These are phyloP conservation scores for Pandemis cinnamomeana DNA, from an alignment of 2,888 invertebrate species.

Conservation along the genomic window DNA sequence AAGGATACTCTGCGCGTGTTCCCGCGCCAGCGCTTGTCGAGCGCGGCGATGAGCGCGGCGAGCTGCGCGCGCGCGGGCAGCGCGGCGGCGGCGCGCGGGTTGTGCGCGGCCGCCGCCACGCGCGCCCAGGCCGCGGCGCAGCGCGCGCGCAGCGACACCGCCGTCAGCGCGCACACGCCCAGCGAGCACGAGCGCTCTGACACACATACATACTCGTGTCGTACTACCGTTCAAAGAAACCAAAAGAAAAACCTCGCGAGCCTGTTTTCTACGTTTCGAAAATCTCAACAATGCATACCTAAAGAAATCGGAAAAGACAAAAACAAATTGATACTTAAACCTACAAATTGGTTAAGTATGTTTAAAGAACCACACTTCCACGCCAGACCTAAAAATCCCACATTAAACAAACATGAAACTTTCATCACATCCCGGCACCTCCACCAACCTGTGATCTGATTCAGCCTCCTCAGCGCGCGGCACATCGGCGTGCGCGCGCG, in stretches of 20 bases:
- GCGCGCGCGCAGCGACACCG: conserved; percentile 90
- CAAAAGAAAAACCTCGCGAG: too few relatives aligned
- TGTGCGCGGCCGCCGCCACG: conserved; percentile 94
- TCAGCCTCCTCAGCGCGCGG: conserved; percentile 93
- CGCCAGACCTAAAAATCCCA: too few relatives aligned
- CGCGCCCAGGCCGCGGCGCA: conserved; percentile 92
- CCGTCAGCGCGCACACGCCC: conserved; percentile 91
- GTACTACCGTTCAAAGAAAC: too few relatives aligned
- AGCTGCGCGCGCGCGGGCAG: conserved; percentile 91
- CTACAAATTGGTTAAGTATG: too few relatives aligned
- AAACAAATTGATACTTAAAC: too few relatives aligned
- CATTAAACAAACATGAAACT: too few relatives aligned
- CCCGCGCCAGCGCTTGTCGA: conserved; percentile 89
- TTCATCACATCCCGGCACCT: too few relatives aligned
- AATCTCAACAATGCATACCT: too few relatives aligned
- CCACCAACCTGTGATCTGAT: conserved; percentile 91
- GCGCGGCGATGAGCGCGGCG: conserved; percentile 87
- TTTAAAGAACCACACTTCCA: too few relatives aligned
- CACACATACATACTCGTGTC: too few relatives aligned
- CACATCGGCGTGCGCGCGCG: conserved; percentile 97
- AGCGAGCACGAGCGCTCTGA: conserved; percentile 89
- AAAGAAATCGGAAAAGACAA: too few relatives aligned
- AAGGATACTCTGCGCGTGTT: conserved; percentile 81
- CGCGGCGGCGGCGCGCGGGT: conserved; percentile 91
- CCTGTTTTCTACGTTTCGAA: too few relatives aligned